Percentiles rank a stretch among this genome's conserved stretches.
Evolutionary conservation across 2,797 vertebrate genomes (phyloP).

Genomic region (Protonibea diacanthus): DNA sequence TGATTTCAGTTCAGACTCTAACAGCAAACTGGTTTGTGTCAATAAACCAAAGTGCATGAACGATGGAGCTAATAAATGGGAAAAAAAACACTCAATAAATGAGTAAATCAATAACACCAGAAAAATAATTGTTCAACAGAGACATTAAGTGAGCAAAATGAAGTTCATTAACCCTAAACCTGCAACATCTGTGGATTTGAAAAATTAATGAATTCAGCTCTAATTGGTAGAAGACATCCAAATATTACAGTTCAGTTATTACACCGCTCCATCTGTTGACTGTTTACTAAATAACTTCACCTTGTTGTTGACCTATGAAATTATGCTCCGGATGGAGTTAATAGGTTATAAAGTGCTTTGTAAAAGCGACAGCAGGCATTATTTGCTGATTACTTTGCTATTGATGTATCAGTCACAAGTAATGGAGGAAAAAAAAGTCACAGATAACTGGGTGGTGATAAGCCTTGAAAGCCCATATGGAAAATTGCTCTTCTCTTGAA

Average conservation of each 20-base stretch:
- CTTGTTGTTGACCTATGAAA: slow-evolving; percentile 54
- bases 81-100: slow-evolving; percentile 20
- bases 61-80: slow-evolving; percentile 33
- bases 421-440: slow-evolving; percentile 1
- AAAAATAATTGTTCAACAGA: slow-evolving; percentile 8
- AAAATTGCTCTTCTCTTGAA: slow-evolving; percentile 18
- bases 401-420: slow-evolving; percentile 34
- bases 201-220: slow-evolving; percentile 29
- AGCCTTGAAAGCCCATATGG: not conserved
- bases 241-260: slow-evolving; percentile 30
- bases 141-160: slow-evolving; percentile 6
- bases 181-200: slow-evolving; percentile 41
- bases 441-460: not conserved
- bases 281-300: slow-evolving; percentile 51
- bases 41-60: slow-evolving; percentile 19
- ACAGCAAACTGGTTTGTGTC: not conserved
- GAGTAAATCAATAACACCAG: slow-evolving; percentile 1
- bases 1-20: not conserved
- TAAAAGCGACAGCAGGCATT: slow-evolving; percentile 39
- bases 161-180: slow-evolving; percentile 40
- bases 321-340: slow-evolving; percentile 32
- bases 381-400: slow-evolving; percentile 41
- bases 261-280: slow-evolving; percentile 27
- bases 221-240: slow-evolving; percentile 24
- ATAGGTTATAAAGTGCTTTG: slow-evolving; percentile 28